These are phyloP conservation scores for Todiramphus saurophagus DNA, from an alignment of 2,113 vertebrate species.

Conservation along the genomic window DNA sequence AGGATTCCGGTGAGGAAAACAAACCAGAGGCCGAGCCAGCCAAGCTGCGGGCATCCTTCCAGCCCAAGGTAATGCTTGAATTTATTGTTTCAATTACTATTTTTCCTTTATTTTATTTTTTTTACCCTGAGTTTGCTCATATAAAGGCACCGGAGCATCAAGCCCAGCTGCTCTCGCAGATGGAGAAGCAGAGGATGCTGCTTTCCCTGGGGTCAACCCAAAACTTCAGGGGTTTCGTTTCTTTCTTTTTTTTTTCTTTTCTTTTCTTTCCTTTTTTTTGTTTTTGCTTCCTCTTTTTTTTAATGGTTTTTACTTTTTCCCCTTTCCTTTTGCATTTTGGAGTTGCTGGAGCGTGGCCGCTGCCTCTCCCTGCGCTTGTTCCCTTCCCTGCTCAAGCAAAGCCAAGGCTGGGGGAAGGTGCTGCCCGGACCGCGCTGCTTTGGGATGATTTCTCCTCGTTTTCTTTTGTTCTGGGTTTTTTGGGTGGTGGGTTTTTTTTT, in stretches of 20 bases:
- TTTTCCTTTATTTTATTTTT: not conserved
- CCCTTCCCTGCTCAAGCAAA: not conserved
- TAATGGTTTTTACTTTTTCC: not conserved
- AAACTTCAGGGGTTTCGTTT: not conserved
- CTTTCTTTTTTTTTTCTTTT: not conserved
- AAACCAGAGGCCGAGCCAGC: constrained; percentile 65
- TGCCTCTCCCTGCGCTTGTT: not conserved
- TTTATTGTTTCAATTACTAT: not conserved
- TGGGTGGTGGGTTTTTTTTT: too few species aligned
- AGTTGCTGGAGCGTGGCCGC: not conserved
- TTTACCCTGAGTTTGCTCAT: not conserved
- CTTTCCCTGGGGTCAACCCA: not conserved
- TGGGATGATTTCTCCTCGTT: not conserved
- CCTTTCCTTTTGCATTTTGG: not conserved
- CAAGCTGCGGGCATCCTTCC: constrained; percentile 75
- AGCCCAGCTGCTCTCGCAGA: not conserved
- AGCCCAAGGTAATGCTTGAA: constrained; percentile 69
- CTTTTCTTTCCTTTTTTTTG: not conserved
- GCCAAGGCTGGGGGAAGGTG: not conserved
- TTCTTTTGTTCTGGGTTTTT: not conserved
- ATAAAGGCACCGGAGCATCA: not conserved
- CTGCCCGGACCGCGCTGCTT: not conserved
- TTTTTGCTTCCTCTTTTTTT: not conserved
- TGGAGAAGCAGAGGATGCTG: not conserved
- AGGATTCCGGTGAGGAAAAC: constrained; percentile 83